These are phyloP conservation scores for Hemibagrus wyckioides DNA, from an alignment of 2,113 vertebrate genomes.

Conservation along the genomic window DNA sequence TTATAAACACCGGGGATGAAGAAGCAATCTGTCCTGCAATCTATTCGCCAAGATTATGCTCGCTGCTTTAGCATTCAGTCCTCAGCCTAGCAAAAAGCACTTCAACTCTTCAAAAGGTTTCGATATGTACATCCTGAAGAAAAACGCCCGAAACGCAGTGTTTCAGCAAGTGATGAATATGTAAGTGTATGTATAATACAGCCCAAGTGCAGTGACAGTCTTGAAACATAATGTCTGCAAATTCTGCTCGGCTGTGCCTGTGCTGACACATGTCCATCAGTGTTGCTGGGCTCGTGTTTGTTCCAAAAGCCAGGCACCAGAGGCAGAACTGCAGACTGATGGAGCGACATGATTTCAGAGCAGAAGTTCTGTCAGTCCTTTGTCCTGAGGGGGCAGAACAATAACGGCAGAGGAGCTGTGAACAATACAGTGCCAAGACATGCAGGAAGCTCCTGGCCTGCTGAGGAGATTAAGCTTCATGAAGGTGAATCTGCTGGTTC, in stretches of 20 bases:
- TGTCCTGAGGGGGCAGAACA: slow-evolving; percentile 26
- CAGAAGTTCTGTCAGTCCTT: slow-evolving; percentile 26
- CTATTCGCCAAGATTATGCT: slow-evolving; percentile 68
- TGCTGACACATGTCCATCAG: slow-evolving; percentile 24
- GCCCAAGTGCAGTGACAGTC: not conserved
- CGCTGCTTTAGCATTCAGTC: slow-evolving; percentile 52
- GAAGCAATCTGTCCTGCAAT: slow-evolving; percentile 70
- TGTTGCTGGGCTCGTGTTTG: not conserved
- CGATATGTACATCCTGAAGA: slow-evolving; percentile 2
- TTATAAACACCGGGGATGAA: slow-evolving; percentile 66
- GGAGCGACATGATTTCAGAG: not conserved
- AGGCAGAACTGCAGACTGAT: slow-evolving; percentile 1
- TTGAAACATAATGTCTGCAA: not conserved
- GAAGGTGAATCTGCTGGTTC: slow-evolving; percentile 68
- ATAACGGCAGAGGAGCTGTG: slow-evolving; percentile 26
- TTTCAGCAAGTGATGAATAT: not conserved
- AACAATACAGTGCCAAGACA: slow-evolving; percentile 20
- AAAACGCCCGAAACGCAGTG: not conserved
- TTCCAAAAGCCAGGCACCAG: not conserved
- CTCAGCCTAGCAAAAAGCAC: slow-evolving; percentile 39
- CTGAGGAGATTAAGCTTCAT: slow-evolving; percentile 61
- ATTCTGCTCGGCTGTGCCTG: not conserved
- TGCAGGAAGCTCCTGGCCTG: slow-evolving; percentile 33
- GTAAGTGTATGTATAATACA: not conserved
- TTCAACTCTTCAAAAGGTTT: slow-evolving; percentile 11